These are phyloP conservation scores for Hyperoodon ampullatus DNA, from an alignment of 2,113 vertebrate species.

Conservation along the genomic window DNA sequence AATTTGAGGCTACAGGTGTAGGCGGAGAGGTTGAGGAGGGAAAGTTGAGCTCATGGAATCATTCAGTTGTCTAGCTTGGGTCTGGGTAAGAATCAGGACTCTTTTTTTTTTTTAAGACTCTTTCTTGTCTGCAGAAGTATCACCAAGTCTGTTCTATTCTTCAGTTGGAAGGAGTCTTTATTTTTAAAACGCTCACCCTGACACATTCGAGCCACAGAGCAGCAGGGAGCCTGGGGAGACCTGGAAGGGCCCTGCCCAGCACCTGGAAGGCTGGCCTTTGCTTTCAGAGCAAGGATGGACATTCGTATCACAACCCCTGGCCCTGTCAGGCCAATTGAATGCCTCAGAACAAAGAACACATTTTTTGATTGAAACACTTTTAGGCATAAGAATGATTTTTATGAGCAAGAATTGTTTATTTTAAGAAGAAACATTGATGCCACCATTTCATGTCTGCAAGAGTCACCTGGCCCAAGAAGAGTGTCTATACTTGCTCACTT, in stretches of 20 bases:
- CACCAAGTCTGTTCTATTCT: background rate
- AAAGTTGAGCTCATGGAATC: background rate
- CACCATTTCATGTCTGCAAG: background rate
- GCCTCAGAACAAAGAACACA: background rate
- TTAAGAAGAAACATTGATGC: background rate
- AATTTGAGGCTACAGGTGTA: background rate
- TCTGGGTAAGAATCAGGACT: background rate
- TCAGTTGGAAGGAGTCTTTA: background rate
- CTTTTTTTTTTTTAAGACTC: background rate
- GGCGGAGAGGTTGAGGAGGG: background rate
- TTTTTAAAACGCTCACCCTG: background rate
- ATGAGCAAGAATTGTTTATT: background rate
- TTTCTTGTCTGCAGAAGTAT: background rate
- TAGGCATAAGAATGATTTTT: background rate
- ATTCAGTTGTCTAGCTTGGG: background rate
- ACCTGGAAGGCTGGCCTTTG: background rate
- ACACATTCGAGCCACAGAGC: background rate
- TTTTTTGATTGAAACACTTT: background rate
- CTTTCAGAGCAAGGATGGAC: background rate
- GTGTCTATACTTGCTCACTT: background rate
- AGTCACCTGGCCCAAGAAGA: background rate
- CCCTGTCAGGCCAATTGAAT: background rate
- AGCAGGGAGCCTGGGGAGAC: background rate
- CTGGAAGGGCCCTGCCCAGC: rapidly evolving
- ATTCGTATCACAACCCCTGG: background rate